phyloP scores from a whole-genome alignment of 2,797 vertebrate species.

The Poecilia gillii region DNA sequence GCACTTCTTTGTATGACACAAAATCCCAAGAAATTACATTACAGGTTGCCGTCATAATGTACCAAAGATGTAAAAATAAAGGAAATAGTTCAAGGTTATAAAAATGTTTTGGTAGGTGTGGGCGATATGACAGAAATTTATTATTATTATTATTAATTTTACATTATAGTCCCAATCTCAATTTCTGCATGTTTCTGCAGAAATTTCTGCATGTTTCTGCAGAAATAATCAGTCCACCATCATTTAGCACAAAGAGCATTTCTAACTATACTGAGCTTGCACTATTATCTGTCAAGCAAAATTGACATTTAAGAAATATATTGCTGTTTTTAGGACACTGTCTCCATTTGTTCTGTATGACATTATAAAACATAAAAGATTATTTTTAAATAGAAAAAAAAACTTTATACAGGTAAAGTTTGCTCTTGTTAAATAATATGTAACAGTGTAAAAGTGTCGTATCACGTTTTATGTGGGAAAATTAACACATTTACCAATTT shows the following conservation, averaged over 20 bases:
- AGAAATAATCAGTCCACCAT: neutral
- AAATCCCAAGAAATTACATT: neutral
- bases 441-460: neutral
- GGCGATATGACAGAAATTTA: neutral
- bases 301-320: neutral
- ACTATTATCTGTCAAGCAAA: neutral
- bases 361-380: too few relatives aligned
- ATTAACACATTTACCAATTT: neutral
- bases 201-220: too few relatives aligned
- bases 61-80: too few relatives aligned
- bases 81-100: neutral
- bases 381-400: too few relatives aligned
- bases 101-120: neutral
- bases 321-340: neutral
- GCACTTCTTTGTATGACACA: neutral
- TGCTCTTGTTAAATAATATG: neutral
- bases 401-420: neutral
- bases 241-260: neutral
- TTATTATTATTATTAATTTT: neutral
- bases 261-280: neutral
- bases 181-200: neutral
- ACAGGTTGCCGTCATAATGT: neutral
- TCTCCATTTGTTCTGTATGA: too few relatives aligned
- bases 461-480: neutral
- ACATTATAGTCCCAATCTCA: neutral